These are phyloP conservation scores for Stictocephala bisonia DNA, from an alignment of 2,888 invertebrate genomes.

Conservation along the genomic window DNA sequence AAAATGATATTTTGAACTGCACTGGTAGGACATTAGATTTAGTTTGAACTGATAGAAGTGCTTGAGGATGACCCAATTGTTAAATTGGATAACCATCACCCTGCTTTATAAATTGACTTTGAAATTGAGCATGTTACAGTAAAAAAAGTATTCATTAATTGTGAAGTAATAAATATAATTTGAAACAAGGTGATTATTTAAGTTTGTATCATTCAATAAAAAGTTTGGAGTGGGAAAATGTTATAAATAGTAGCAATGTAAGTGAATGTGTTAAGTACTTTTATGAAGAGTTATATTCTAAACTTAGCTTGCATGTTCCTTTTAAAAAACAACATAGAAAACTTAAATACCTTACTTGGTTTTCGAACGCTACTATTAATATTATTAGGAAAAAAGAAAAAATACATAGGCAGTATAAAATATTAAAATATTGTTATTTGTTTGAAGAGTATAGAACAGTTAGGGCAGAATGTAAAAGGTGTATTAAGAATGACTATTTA, in stretches of 20 bases:
- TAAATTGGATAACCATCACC: background rate
- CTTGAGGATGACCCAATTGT: background rate
- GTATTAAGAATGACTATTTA: background rate
- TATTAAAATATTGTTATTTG: background rate
- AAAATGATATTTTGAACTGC: constrained; percentile 1
- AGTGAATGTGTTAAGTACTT: background rate
- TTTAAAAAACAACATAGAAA: background rate
- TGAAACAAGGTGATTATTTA: background rate
- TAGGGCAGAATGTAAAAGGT: background rate
- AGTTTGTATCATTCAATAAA: background rate
- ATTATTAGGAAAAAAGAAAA: background rate
- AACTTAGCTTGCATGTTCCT: background rate
- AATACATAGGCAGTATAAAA: background rate
- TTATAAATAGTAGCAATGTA: background rate
- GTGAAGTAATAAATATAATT: background rate
- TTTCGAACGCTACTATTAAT: background rate
- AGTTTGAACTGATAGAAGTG: background rate
- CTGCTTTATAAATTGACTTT: too few species aligned
- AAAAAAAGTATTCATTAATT: too few species aligned
- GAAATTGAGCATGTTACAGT: too few species aligned
- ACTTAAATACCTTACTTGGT: constrained; percentile 4
- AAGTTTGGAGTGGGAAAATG: background rate
- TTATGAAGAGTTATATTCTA: background rate
- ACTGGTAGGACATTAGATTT: background rate
- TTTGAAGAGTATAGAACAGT: background rate